Base-by-base conservation (phyloP, 2,797 vertebrate species). In the Pipistrellus nathusii region DNA sequence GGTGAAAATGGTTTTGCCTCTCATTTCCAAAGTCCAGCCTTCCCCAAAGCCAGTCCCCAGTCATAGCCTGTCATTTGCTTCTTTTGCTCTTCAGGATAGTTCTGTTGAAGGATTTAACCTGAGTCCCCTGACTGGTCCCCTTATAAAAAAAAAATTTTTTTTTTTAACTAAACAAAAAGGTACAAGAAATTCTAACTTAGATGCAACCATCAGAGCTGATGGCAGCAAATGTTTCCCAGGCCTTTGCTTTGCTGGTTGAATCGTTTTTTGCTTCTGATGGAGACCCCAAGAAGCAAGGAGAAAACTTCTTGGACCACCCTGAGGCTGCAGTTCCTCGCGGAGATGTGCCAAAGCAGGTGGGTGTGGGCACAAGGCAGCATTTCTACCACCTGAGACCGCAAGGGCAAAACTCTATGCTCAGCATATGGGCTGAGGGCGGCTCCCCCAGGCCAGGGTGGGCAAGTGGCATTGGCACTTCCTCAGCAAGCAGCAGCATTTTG, bases 1-100 rank as follows among this genome's bases (percentile, higher is more conserved):
- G 96, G 97, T 98, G 97, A 97, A 94, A 89, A 88, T 95, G 88
- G 95, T 94, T 6, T 18, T 30, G 68, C 96, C 95, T 98, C 90
- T 97, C 93, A 96, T 23, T 10, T 97, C 96, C 97, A 93, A 86
- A 85, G 90, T 90, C 94, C 92, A 81, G 95, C 96, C 68, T 96
- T 85, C 86, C 97, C 1, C 81, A 75, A 83, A 92, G 78, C 95
- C 94, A 84, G 0, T 91, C 35, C 93, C 95, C 92, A 93, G 41
- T 95, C 95, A 93, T 94, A 17, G 7, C 95, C 96, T 96, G 14
- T 86, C 85, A 86, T 87, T 98, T 96, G 84, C 97, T 95, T 81
- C 68, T 96, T 97, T 1, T 94, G 88, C 97, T 97, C 85, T 95
- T 96, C 8, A n/a, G 94, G 95, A 95, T 84, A n/a, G 0, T 88